Evolutionary conservation across 2,888 invertebrate genomes (phyloP).

Genomic region (Agriopis aurantiaria): DNA sequence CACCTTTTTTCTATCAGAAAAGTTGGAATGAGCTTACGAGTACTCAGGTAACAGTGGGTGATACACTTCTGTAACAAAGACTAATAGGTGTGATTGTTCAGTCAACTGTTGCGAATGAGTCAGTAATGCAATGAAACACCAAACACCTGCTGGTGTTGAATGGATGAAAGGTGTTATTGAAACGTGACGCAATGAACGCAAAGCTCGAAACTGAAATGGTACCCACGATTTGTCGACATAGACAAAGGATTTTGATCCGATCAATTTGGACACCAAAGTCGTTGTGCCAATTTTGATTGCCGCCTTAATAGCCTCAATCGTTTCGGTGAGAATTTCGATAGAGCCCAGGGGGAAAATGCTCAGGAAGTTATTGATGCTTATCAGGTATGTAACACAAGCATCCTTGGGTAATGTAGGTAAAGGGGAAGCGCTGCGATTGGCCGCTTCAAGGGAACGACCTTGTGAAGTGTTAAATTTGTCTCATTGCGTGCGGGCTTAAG

Average conservation of each 20-base stretch:
- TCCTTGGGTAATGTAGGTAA: slow-evolving; percentile 33
- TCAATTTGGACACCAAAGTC: slow-evolving; percentile 39
- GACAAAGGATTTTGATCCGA: slow-evolving; percentile 26
- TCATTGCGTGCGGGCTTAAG: slow-evolving; percentile 29
- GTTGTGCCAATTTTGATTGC: slow-evolving; percentile 42
- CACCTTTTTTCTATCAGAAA: slow-evolving; percentile 60
- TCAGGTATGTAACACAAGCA: slow-evolving; percentile 32
- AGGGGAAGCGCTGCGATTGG: slow-evolving; percentile 27
- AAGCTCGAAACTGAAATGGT: slow-evolving; percentile 19
- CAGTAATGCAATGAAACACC: slow-evolving; percentile 37
- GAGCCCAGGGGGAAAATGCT: slow-evolving; percentile 42
- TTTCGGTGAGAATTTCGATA: slow-evolving; percentile 36
- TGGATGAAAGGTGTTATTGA: slow-evolving; percentile 23
- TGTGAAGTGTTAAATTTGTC: slow-evolving; percentile 35
- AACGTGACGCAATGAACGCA: slow-evolving; percentile 29
- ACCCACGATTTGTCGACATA: slow-evolving; percentile 22
- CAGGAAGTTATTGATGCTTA: slow-evolving; percentile 39
- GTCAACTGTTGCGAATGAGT: slow-evolving; percentile 30
- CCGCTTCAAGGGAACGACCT: slow-evolving; percentile 30
- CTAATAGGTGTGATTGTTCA: slow-evolving; percentile 32
- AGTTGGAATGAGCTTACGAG: slow-evolving; percentile 54
- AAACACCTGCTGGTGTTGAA: slow-evolving; percentile 31
- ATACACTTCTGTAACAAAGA: slow-evolving; percentile 39
- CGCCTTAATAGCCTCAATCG: slow-evolving; percentile 31
- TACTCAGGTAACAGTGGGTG: slow-evolving; percentile 29